These are phyloP conservation scores for Astur gentilis DNA, from an alignment of 2,113 vertebrate species.

Conservation along the genomic window DNA sequence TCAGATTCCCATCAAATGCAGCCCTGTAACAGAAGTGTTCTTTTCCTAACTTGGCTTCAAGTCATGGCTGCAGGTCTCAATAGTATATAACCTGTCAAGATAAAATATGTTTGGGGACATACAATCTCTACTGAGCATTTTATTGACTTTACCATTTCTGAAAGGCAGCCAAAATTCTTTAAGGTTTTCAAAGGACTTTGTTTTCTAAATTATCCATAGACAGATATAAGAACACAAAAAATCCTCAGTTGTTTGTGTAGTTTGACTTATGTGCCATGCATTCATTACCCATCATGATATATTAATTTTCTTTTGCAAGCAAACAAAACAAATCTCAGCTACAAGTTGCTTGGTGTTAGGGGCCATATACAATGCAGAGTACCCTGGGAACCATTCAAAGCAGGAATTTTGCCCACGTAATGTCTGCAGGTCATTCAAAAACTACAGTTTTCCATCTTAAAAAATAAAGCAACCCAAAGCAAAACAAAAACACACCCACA, in stretches of 20 bases:
- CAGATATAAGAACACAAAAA: background rate
- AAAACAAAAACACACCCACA: background rate
- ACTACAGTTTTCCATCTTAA: background rate
- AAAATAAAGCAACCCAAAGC: background rate
- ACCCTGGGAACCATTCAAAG: background rate
- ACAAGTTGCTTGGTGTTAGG: background rate
- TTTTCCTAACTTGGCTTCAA: constrained; percentile 52
- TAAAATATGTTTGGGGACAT: constrained; percentile 68
- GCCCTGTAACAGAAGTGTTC: background rate
- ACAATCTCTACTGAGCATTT: constrained; percentile 66
- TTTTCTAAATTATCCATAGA: constrained; percentile 69
- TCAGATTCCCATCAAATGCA: constrained; percentile 31
- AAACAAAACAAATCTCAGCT: constrained; percentile 17
- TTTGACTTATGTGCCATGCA: constrained; percentile 45
- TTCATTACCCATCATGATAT: constrained; percentile 26
- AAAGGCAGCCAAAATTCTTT: constrained; percentile 70
- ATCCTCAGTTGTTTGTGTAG: constrained; percentile 46
- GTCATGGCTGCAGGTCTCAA: constrained; percentile 5
- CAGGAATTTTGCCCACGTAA: background rate
- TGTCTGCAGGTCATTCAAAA: background rate
- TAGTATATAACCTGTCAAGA: constrained; percentile 42
- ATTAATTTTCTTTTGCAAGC: constrained; percentile 53
- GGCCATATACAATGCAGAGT: background rate
- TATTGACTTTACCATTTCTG: constrained; percentile 65
- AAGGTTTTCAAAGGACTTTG: constrained; percentile 52